Percentiles rank a stretch among this genome's conserved stretches.
Conservation (phyloP, 2,888 invertebrate species). For the Eupithecia exiguata region DNA sequence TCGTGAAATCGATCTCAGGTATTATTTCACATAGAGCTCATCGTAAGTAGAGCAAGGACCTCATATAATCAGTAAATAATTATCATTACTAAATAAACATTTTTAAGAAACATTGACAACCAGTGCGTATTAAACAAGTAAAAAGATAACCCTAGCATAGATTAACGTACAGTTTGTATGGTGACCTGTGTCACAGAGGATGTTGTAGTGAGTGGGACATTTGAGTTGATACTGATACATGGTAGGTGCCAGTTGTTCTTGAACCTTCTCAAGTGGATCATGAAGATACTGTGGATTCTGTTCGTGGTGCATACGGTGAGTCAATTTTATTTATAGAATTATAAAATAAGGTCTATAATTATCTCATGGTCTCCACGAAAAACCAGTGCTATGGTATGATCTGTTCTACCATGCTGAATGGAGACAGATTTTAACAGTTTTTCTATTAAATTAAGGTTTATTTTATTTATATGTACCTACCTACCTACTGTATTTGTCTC, state of each 20-base stretch:
- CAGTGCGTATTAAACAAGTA: slow-evolving; percentile 47
- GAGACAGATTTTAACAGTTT: no score
- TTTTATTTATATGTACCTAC: no score
- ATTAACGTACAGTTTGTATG: slow-evolving; percentile 39
- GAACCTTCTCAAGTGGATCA: slow-evolving; percentile 55
- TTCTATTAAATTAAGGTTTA: no score
- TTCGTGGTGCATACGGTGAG: slow-evolving; percentile 61
- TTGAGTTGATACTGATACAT: slow-evolving; percentile 18
- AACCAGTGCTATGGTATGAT: no score
- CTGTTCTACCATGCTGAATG: no score
- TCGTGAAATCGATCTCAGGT: not conserved
- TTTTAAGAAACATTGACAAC: not conserved
- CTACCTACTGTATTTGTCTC: no score
- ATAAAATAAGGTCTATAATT: no score
- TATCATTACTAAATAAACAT: not conserved
- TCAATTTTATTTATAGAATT: slow-evolving; percentile 15
- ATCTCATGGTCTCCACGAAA: no score
- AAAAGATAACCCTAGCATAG: slow-evolving; percentile 48
- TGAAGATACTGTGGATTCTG: slow-evolving; percentile 61
- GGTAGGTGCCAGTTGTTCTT: slow-evolving; percentile 57
- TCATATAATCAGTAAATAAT: not conserved
- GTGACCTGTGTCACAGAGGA: slow-evolving; percentile 14
- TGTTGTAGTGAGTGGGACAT: slow-evolving; percentile 19
- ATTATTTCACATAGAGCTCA: not conserved
- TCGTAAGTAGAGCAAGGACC: slow-evolving; percentile 2